Percentiles rank a stretch among this genome's conserved stretches.
phyloP scores from a whole-genome alignment of 2,888 invertebrate genomes.

The Orthosia gothica region DNA sequence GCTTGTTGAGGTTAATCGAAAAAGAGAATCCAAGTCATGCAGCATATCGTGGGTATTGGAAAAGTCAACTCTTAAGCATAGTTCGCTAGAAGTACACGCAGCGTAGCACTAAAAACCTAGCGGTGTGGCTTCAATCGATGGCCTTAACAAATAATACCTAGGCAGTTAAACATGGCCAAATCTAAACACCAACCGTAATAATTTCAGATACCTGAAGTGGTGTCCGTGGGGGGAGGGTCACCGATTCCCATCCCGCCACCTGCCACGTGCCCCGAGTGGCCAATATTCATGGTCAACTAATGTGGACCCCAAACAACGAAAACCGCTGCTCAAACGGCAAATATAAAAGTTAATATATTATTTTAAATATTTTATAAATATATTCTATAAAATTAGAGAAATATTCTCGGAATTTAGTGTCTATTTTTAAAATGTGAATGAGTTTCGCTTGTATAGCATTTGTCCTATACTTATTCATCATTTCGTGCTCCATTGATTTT shows the following conservation, averaged over 20 bases:
- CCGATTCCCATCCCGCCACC: constrained; percentile 87
- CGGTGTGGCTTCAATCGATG: background rate
- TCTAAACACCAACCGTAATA: constrained; percentile 25
- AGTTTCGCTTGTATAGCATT: constrained; percentile 29
- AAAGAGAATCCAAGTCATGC: background rate
- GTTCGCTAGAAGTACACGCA: background rate
- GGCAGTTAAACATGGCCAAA: background rate
- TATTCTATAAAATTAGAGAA: constrained; percentile 25
- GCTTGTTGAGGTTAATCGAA: background rate
- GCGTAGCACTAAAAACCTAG: background rate
- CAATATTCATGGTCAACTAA: constrained; percentile 89
- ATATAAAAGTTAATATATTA: constrained; percentile 33
- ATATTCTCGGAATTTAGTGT: constrained; percentile 25
- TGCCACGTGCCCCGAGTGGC: constrained; percentile 89
- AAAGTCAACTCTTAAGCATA: background rate
- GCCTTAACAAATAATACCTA: background rate
- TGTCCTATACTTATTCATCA: background rate
- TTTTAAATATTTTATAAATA: constrained; percentile 5
- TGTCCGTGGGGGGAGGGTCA: constrained; percentile 87
- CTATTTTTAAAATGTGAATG: constrained; percentile 26
- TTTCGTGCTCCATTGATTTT: constrained; percentile 6
- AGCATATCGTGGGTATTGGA: background rate
- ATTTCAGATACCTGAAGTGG: constrained; percentile 87
- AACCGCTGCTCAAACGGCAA: constrained; percentile 37
- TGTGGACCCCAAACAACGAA: constrained; percentile 45